Base-by-base conservation (phyloP, 2,113 vertebrate genomes). In the Rattus norvegicus region DNA sequence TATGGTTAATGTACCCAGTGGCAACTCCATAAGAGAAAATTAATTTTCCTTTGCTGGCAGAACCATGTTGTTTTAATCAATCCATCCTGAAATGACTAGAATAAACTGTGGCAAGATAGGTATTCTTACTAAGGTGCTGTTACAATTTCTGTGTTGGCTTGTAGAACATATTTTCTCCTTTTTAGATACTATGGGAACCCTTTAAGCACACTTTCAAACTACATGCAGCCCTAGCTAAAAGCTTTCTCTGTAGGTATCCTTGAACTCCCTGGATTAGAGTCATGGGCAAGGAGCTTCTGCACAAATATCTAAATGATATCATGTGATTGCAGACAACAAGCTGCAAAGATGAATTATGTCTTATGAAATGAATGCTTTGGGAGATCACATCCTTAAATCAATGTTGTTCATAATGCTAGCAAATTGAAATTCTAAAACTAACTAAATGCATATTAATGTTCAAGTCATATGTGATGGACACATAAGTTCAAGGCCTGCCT, bases 301-400 rank as follows among this genome's bases (percentile, higher is more conserved):
- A 70, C 16, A 47, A 26, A 19, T 28, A 89, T 81, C 36, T 84
- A 88, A 85, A 2, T 10, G 3, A 63, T 70, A 73, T 12, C 4
- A 67, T 91, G 59, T 56, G 33, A 83, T 92, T 90, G 83, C 24
- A 49, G 39, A 80, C 79, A 54, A 89, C 2, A 3, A 9, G 30
- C 33, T 89, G 3, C 79, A 61, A 65, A 96, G 81, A 87, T 19
- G 10, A 94, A 88, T 79, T 14, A 65, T 69, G 8, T 81, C 61
- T 69, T 26, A 28, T 89, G 12, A 81, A 88, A 76, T 91, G 22
- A 89, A 67, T 84, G 67, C 72, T 95, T 88, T 54, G 17, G 7
- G 28, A 12, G 1, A 59, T 95, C 69, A 17, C 61, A 67, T 90
- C 93, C 85, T 96, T 77, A 97, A 92, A 30, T 22, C 59, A 93